These are phyloP conservation scores for Chelmon rostratus DNA, from an alignment of 2,797 vertebrate genomes.

Conservation along the genomic window DNA sequence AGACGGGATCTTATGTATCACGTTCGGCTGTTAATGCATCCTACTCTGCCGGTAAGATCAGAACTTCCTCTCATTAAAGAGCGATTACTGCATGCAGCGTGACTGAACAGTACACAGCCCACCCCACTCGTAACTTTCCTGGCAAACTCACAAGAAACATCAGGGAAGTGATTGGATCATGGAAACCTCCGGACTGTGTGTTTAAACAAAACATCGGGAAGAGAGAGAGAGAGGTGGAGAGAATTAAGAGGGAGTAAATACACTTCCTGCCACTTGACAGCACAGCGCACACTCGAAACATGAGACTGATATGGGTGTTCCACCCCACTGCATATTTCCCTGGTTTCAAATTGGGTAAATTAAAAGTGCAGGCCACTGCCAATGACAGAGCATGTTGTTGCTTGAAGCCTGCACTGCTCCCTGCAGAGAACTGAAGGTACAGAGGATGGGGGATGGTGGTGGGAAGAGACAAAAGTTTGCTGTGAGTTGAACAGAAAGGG, in stretches of 20 bases:
- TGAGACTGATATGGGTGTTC: constrained; percentile 66
- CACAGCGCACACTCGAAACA: constrained; percentile 31
- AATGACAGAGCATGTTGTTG: constrained; percentile 70
- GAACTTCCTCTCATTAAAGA: constrained; percentile 68
- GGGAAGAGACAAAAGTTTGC: constrained; percentile 45
- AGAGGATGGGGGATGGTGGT: constrained; percentile 37
- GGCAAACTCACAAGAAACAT: constrained; percentile 53
- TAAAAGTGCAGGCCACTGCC: constrained; percentile 68
- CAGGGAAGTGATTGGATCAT: constrained; percentile 49
- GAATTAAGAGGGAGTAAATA: constrained; percentile 31
- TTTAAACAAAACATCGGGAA: constrained; percentile 55
- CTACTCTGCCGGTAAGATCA: constrained; percentile 44
- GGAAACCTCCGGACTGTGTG: constrained; percentile 56
- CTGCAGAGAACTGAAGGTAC: constrained; percentile 31
- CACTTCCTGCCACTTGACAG: constrained; percentile 49
- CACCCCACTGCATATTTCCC: constrained; percentile 70
- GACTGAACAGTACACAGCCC: constrained; percentile 48
- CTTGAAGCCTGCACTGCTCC: constrained; percentile 63
- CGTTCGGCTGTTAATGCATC: constrained; percentile 58
- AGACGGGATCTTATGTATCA: constrained; percentile 52
- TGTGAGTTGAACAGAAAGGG: constrained; percentile 42
- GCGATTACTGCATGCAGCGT: constrained; percentile 54
- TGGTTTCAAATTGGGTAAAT: constrained; percentile 76
- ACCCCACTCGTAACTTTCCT: constrained; percentile 60
- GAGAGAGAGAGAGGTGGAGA: background rate